These are phyloP conservation scores for Ptilodon capucinus DNA, from an alignment of 2,888 invertebrate species.

Conservation along the genomic window DNA sequence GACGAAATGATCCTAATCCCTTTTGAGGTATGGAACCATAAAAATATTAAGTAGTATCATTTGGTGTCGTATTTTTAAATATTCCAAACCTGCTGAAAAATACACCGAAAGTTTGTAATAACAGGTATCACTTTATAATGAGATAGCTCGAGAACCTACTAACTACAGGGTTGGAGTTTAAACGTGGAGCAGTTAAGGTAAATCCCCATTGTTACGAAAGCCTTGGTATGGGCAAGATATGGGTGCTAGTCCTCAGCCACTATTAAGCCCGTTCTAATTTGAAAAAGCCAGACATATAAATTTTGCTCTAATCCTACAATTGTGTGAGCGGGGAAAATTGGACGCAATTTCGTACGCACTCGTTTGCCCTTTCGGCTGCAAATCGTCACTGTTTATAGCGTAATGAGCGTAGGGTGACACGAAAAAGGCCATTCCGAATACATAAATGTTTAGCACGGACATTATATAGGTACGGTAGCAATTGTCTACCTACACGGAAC, in stretches of 20 bases:
- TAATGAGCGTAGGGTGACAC: slow-evolving; percentile 58
- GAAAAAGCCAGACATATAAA: slow-evolving; percentile 81
- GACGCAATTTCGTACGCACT: slow-evolving; percentile 67
- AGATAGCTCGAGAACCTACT: not conserved
- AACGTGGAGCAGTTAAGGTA: slow-evolving; percentile 24
- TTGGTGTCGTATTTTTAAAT: too few relatives aligned
- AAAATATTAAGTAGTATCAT: too few relatives aligned
- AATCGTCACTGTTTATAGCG: slow-evolving; percentile 67
- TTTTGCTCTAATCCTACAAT: slow-evolving; percentile 74
- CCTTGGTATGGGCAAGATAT: slow-evolving; percentile 51
- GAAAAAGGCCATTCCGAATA: slow-evolving; percentile 45
- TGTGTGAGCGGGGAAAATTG: slow-evolving; percentile 74
- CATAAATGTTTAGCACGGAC: slow-evolving; percentile 26
- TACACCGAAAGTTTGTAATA: too few relatives aligned
- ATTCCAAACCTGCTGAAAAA: too few relatives aligned
- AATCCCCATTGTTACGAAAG: slow-evolving; percentile 48
- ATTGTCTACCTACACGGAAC: slow-evolving; percentile 37
- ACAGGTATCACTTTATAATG: too few relatives aligned
- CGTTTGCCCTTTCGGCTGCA: slow-evolving; percentile 59
- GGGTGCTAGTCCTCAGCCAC: slow-evolving; percentile 58
- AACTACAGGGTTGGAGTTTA: slow-evolving; percentile 16
- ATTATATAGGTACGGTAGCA: slow-evolving; percentile 37
- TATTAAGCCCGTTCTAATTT: slow-evolving; percentile 72
- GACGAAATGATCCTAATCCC: too few relatives aligned
- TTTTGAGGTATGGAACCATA: too few relatives aligned